Conservation (phyloP, 2,888 invertebrate genomes). For the Flexamia atlantica region DNA sequence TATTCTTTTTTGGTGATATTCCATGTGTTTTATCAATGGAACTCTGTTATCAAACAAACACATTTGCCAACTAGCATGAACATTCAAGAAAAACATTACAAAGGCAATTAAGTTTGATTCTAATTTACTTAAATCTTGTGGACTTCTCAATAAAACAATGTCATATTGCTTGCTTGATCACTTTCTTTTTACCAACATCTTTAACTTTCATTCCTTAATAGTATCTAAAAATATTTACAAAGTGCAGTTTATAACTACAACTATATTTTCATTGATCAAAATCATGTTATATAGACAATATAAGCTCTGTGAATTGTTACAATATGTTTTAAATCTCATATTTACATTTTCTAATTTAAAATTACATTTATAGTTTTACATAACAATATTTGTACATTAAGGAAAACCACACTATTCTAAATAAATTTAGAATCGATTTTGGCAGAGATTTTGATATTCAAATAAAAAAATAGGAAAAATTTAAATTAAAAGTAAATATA, state of each 20-base stretch:
- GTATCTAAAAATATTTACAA: background rate
- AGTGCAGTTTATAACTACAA: conserved; percentile 35
- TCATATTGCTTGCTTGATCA: background rate
- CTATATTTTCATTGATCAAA: conserved; percentile 12
- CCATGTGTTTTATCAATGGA: no score
- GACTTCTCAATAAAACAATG: no score
- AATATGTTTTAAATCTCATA: background rate
- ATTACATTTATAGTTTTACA: background rate
- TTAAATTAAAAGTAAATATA: no score
- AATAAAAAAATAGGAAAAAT: no score
- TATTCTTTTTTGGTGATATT: background rate
- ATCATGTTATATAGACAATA: background rate
- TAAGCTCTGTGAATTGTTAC: conserved; percentile 7
- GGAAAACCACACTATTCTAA: background rate
- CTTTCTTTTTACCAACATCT: background rate
- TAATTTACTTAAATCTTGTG: no score
- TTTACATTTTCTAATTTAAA: background rate
- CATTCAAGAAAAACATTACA: background rate
- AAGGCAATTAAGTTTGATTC: background rate
- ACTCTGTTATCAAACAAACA: no score
- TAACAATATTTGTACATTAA: background rate
- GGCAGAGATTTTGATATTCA: background rate
- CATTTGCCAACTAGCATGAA: no score
- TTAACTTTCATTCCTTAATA: background rate
- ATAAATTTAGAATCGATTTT: background rate